These are phyloP conservation scores for Pectinophora gossypiella DNA, from an alignment of 1,140 invertebrate genomes.

Conservation along the genomic window DNA sequence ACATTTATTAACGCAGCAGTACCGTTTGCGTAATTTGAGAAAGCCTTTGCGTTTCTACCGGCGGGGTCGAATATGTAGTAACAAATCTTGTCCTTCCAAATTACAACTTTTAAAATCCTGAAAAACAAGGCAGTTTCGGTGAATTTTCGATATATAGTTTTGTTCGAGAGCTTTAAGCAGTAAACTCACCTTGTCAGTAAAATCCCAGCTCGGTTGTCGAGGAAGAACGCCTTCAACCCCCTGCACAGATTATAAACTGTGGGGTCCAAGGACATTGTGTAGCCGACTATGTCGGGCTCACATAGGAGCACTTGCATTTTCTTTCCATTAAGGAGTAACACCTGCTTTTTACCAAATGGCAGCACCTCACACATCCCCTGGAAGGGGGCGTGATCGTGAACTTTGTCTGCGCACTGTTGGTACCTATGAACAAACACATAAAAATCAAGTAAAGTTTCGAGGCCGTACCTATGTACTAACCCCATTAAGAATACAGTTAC, in stretches of 20 bases:
- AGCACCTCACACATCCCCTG: constrained; percentile 68
- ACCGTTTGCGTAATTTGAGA: constrained; percentile 62
- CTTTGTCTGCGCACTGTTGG: constrained; percentile 56
- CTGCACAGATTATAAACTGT: constrained; percentile 73
- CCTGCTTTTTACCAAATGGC: constrained; percentile 62
- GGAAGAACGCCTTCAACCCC: constrained; percentile 74
- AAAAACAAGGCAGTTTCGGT: constrained; percentile 7
- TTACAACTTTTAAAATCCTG: constrained; percentile 64
- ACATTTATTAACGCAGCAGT: constrained; percentile 70
- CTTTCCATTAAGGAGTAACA: constrained; percentile 55
- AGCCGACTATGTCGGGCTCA: constrained; percentile 63
- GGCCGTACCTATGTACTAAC: too few relatives aligned
- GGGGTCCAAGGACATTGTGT: constrained; percentile 66
- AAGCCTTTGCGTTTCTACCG: constrained; percentile 57
- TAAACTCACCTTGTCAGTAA: constrained; percentile 59
- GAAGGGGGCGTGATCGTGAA: constrained; percentile 58
- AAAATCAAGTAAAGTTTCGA: too few relatives aligned
- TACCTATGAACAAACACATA: constrained; percentile 34
- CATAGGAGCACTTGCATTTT: constrained; percentile 57
- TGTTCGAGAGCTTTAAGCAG: too few relatives aligned
- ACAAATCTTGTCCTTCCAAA: constrained; percentile 74
- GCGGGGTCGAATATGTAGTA: constrained; percentile 75
- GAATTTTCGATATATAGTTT: too few relatives aligned
- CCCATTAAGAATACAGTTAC: too few relatives aligned
- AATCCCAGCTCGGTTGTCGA: constrained; percentile 64